A percentile compares a stretch with the other conserved stretches of the same genome.
Conservation (phyloP, 2,113 vertebrate species). For the Albula goreensis region DNA sequence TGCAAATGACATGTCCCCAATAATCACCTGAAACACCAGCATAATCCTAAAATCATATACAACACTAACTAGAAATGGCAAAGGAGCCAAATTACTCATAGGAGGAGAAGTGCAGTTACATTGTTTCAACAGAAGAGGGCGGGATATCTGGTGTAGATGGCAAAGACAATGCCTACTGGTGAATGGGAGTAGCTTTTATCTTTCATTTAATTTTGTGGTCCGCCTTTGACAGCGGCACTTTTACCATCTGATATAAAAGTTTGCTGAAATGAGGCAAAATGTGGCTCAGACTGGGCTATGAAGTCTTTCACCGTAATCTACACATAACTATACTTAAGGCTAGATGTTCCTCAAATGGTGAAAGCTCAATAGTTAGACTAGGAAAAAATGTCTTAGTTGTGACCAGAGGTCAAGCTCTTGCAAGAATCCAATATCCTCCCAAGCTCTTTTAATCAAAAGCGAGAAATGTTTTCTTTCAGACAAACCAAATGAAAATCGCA, state of each 20-base stretch:
- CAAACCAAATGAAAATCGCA: constrained; percentile 25
- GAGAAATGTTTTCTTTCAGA: constrained; percentile 32
- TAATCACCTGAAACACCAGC: not conserved
- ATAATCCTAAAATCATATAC: not conserved
- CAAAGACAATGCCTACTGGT: not conserved
- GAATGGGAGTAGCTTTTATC: not conserved
- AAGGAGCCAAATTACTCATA: constrained; percentile 32
- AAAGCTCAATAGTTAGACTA: constrained; percentile 19
- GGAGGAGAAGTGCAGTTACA: constrained; percentile 36
- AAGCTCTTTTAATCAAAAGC: constrained; percentile 30
- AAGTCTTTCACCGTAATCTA: not conserved
- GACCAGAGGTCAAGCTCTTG: constrained; percentile 13
- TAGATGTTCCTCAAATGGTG: not conserved
- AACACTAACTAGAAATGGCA: not conserved
- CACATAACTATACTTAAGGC: not conserved
- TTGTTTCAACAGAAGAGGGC: constrained; percentile 57
- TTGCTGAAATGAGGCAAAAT: not conserved
- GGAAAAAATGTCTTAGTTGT: constrained; percentile 18
- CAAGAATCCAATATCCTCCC: constrained; percentile 32
- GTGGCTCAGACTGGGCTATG: not conserved
- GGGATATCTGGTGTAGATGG: constrained; percentile 39
- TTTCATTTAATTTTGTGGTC: not conserved
- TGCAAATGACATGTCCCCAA: not conserved
- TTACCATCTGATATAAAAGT: not conserved
- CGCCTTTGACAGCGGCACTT: not conserved